Base-by-base conservation (phyloP, 2,113 vertebrate genomes). In the Ammospiza caudacuta region DNA sequence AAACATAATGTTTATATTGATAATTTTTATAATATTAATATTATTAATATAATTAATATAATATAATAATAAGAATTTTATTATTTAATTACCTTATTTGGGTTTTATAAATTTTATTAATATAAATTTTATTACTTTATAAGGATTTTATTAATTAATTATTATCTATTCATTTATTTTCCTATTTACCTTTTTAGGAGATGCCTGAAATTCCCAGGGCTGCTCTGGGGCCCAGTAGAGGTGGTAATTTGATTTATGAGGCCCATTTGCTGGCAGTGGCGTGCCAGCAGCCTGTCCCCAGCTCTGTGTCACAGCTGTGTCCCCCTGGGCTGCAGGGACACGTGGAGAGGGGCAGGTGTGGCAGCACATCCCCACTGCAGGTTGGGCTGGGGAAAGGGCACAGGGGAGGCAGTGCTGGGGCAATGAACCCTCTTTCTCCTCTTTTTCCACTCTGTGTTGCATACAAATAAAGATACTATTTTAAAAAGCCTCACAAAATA, bases 291-390 rank as follows among this genome's bases (percentile, higher is more conserved):
- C 82, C 73, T n/a, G 18, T 87, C 31, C 66, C 61, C 15, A 27
- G 54, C 43, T 5, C 62, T 0, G 3, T 52, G 80, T 21, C 72
- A 23, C 68, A 76, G 72, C 80, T 76, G 89, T 1, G 2, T 27
- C 62, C 76, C 22, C 7, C 47, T 33, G 66, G 79, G 47, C 69
- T 37, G 37, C 9, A 7, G 73, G 90, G 63, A 47, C 10, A 3
- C 3, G 0, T 0, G 54, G 63, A 64, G 10, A 75, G 35, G 27
- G 76, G 41, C 33, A 59, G n/a, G 11, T 5, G n/a, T 24, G 77
- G 9, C 10, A 57, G 25, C 18, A 3, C 15, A 52, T 29, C 31
- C 39, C 13, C 21, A 1, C 44, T 39, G 62, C 62, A 12, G 17
- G 15, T 33, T 49, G 70, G n/a, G 22, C 31, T 19, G n/a, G 15